These are phyloP conservation scores for Tragelaphus buxtoni DNA, from an alignment of 2,113 vertebrate species.

Conservation along the genomic window DNA sequence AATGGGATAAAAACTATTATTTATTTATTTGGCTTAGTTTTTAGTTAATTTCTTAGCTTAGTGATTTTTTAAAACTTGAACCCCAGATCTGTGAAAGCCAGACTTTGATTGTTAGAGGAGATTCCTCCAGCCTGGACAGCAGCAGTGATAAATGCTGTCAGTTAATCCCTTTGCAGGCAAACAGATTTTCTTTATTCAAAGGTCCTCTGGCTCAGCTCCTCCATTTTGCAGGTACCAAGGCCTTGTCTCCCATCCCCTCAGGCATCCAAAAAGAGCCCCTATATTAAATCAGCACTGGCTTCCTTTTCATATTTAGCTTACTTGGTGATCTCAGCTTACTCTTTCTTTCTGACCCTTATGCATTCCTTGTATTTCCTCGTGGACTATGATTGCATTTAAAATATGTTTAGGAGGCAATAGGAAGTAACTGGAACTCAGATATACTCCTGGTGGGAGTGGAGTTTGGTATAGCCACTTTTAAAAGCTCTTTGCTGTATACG, in stretches of 20 bases:
- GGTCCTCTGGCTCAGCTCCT: neutral
- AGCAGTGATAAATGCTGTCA: neutral
- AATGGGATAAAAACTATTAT: neutral
- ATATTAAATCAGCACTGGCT: neutral
- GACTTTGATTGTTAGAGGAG: neutral
- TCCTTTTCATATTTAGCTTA: conserved; percentile 7
- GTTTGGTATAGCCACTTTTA: neutral
- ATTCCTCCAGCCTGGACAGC: neutral
- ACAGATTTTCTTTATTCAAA: neutral
- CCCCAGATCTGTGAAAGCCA: neutral
- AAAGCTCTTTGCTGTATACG: neutral
- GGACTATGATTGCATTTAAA: neutral
- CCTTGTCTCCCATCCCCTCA: neutral
- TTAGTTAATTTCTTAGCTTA: neutral
- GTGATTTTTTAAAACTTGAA: neutral
- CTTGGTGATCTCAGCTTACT: neutral
- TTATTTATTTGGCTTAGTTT: neutral
- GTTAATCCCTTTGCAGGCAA: neutral
- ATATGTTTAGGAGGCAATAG: neutral
- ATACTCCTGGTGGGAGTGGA: neutral
- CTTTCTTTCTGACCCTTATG: neutral
- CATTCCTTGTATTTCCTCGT: neutral
- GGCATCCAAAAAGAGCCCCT: neutral
- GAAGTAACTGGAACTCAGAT: neutral
- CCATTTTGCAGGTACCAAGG: neutral